Base-by-base conservation (phyloP, 2,113 vertebrate genomes). In the Hassar affinis region DNA sequence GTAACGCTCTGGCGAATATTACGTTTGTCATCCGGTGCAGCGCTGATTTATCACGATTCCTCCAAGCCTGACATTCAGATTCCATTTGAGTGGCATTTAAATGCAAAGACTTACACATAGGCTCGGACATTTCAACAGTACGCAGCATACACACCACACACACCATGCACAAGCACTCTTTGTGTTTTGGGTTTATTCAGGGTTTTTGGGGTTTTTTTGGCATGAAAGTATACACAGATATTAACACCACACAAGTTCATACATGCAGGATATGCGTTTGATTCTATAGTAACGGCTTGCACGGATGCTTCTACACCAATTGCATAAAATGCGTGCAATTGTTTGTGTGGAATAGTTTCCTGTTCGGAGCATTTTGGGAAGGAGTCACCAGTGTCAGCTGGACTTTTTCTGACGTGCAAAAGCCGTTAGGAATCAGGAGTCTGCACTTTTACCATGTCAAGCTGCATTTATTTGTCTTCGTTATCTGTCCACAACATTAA, bases 41-140 rank as follows among this genome's bases (percentile, higher is more conserved):
- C 81, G 88, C 90, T 92, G 92, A 93, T 94, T 92, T 91, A 92
- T 93, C 91, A 90, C 86, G 84, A 89, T 88, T 88, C 85, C 89
- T 91, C 88, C 87, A 75, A 84, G 42, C 84, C 90, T 91, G 91
- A 92, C 93, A 91, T 91, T 89, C 88, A 88, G 91, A 90, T 92
- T 90, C 85, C 84, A 85, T 91, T 89, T 93, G 92, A 93, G 91
- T 91, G 92, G 90, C 90, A 76, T 54, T 47, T 76, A 51, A 76
- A 76, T 76, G 74, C 17, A 22, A 35, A 56, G 27, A 33, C 71
- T n/a, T 51, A 49, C 68, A 75, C 80, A 79, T 30, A 75, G 52
- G 9, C 27, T 6, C 27, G 17, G 25, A 49, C 15, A 51, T 14
- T 42, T 71, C 38, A 69, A 69, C 35, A 20, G 18, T 72, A 66